Conservation (phyloP, 2,797 vertebrate species). For the Cuculus canorus region DNA sequence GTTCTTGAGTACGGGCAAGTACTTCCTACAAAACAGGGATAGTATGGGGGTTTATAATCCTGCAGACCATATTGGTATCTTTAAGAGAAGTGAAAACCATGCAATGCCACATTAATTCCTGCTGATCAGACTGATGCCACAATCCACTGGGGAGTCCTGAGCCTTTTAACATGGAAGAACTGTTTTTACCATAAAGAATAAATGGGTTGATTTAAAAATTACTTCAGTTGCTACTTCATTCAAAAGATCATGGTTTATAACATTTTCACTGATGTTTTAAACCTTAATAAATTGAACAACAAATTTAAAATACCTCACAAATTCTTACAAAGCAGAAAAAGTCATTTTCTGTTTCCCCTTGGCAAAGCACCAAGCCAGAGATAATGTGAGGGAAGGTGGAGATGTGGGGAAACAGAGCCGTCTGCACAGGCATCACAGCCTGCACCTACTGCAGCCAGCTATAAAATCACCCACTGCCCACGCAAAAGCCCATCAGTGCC, state of each 20-base stretch:
- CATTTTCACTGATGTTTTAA: not conserved
- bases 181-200: not conserved
- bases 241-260: not conserved
- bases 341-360: not conserved
- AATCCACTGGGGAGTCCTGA: not conserved
- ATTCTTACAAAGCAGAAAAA: not conserved
- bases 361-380: not conserved
- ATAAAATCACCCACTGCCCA: not conserved
- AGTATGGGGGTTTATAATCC: not conserved
- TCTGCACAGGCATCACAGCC: not conserved
- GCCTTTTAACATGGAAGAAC: not conserved
- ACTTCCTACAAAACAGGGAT: slow-evolving; percentile 43
- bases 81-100: not conserved
- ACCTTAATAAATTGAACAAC: not conserved
- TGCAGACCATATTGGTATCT: not conserved
- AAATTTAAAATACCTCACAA: too few relatives aligned
- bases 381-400: not conserved
- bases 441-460: not conserved
- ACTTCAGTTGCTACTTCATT: not conserved
- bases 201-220: not conserved
- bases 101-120: not conserved
- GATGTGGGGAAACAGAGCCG: not conserved
- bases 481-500: not conserved
- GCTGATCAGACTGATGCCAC: not conserved
- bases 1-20: slow-evolving; percentile 53